These are phyloP conservation scores for Caenorhabditis sp. DNA, from an alignment of 2,888 invertebrate genomes.

Conservation along the genomic window DNA sequence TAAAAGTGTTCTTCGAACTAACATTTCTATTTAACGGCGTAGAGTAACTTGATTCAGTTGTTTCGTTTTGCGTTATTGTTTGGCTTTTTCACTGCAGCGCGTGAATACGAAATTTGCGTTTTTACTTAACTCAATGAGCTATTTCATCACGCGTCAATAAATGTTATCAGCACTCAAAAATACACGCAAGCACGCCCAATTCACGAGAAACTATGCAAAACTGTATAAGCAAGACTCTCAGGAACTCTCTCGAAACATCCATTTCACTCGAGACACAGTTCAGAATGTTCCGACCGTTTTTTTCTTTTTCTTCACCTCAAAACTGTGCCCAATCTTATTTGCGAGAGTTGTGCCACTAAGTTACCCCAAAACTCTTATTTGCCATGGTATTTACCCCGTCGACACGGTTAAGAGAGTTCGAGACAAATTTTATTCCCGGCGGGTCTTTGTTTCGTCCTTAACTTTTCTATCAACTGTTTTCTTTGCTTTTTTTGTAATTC, in stretches of 20 bases:
- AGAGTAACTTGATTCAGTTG: conserved; percentile 24
- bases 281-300: conserved; percentile 38
- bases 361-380: conserved; percentile 43
- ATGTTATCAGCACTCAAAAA: conserved; percentile 55
- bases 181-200: conserved; percentile 30
- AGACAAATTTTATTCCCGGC: conserved; percentile 39
- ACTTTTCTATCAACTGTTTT: conserved; percentile 21
- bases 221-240: conserved; percentile 33
- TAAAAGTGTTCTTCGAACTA: background rate
- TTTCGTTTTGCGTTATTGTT: background rate
- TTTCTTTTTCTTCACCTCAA: conserved; percentile 8
- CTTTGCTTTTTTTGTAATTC: conserved; percentile 20
- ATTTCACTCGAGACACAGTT: conserved; percentile 29
- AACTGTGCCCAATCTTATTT: conserved; percentile 39
- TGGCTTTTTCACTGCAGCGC: background rate
- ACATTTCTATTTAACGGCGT: conserved; percentile 5
- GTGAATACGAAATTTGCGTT: conserved; percentile 1
- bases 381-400: conserved; percentile 52
- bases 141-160: conserved; percentile 58
- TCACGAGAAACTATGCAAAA: conserved; percentile 42
- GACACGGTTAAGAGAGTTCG: conserved; percentile 52
- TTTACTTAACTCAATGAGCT: conserved; percentile 41
- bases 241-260: conserved; percentile 38
- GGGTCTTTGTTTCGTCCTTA: conserved; percentile 36
- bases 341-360: conserved; percentile 52